Conservation (phyloP, 2,888 invertebrate species). For the Nomada ferruginata region DNA sequence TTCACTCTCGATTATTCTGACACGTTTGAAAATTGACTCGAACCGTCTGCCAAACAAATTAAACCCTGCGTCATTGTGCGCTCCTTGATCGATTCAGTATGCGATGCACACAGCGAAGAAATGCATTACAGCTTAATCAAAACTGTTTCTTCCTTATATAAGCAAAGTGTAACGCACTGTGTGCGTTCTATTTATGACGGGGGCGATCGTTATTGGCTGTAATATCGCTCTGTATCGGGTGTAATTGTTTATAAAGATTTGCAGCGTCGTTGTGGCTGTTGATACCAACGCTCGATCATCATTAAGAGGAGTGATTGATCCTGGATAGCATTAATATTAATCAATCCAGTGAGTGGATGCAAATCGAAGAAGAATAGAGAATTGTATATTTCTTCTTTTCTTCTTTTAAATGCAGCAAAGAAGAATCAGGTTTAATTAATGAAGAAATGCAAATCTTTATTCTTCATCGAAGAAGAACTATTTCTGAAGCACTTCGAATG, state of each 20-base stretch:
- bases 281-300: slow-evolving; percentile 47
- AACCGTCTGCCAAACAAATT: not conserved
- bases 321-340: slow-evolving; percentile 63
- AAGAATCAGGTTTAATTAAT: too few relatives aligned
- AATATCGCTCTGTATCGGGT: slow-evolving; percentile 26
- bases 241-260: slow-evolving; percentile 46
- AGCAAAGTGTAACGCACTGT: slow-evolving; percentile 48
- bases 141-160: slow-evolving; percentile 38
- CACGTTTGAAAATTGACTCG: not conserved
- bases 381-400: too few relatives aligned
- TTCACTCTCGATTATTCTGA: not conserved
- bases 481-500: too few relatives aligned
- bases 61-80: not conserved
- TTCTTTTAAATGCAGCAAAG: too few relatives aligned
- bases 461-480: too few relatives aligned
- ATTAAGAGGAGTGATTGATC: slow-evolving; percentile 54
- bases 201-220: slow-evolving; percentile 32
- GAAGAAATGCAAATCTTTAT: too few relatives aligned
- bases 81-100: slow-evolving; percentile 1
- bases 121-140: slow-evolving; percentile 1
- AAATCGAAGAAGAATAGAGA: too few relatives aligned
- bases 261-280: slow-evolving; percentile 33
- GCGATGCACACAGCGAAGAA: not conserved
- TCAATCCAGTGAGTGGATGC: too few relatives aligned
- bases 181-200: not conserved